Evolutionary conservation across 2,888 invertebrate genomes (phyloP).

Genomic region (Limnephilus marmoratus): DNA sequence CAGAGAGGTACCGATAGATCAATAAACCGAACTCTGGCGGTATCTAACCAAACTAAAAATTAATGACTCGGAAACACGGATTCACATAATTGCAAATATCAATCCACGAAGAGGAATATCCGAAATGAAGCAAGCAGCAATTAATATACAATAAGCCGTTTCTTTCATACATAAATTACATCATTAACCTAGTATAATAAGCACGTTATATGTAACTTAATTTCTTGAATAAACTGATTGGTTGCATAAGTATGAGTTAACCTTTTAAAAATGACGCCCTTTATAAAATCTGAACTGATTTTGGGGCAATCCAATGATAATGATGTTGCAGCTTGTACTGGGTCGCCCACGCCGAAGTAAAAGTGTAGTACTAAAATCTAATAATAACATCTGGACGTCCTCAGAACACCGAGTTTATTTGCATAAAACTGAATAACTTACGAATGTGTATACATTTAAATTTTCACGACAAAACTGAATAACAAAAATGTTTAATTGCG

Average conservation of each 20-base stretch:
- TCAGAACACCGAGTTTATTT: not conserved
- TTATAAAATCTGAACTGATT: not conserved
- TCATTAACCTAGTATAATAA: not conserved
- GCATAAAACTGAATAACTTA: not conserved
- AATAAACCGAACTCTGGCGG: not conserved
- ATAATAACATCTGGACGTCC: not conserved
- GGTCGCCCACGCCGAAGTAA: not conserved
- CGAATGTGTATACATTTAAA: not conserved
- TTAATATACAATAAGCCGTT: not conserved
- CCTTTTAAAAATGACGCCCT: not conserved
- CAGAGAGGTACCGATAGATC: not conserved
- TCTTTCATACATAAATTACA: not conserved
- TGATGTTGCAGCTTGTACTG: not conserved
- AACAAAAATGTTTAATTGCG: not conserved
- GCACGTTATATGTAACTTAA: not conserved
- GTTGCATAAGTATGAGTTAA: not conserved
- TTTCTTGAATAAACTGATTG: not conserved
- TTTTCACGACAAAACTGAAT: not conserved
- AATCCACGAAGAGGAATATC: not conserved
- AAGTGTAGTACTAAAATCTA: not conserved
- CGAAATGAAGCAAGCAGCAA: not conserved
- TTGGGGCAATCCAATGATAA: not conserved
- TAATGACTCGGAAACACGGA: not conserved
- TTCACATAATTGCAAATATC: not conserved
- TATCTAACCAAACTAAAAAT: not conserved